Evolutionary conservation across 2,888 invertebrate species (phyloP).

Genomic region (Pteria penguin): DNA sequence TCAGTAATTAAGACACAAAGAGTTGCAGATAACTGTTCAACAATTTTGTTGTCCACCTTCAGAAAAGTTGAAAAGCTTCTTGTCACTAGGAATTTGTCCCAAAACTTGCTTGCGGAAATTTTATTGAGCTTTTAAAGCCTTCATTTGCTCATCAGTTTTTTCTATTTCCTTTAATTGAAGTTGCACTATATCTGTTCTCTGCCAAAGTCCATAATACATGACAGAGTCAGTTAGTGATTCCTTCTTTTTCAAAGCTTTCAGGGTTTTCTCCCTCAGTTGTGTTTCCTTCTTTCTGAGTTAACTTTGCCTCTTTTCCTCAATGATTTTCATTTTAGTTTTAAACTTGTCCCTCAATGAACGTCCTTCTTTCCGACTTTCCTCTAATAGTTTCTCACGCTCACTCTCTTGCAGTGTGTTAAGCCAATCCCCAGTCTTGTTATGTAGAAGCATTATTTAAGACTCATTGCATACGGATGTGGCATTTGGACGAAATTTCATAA

Average conservation of each 20-base stretch:
- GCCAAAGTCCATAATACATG: conserved; percentile 44
- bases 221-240: conserved; percentile 8
- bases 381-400: conserved; percentile 4
- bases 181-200: conserved; percentile 42
- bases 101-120: conserved; percentile 1
- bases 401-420: neutral
- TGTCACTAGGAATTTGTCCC: neutral
- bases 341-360: conserved; percentile 8
- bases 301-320: conserved; percentile 32
- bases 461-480: conserved; percentile 7
- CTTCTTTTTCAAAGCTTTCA: neutral
- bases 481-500: conserved; percentile 1
- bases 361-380: neutral
- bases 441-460: conserved; percentile 8
- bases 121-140: conserved; percentile 4
- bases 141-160: neutral
- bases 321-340: conserved; percentile 1
- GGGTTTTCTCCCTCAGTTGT: neutral
- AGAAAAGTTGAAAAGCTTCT: neutral
- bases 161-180: conserved; percentile 6
- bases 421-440: conserved; percentile 24
- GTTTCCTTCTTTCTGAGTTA: neutral
- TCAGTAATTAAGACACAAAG: neutral
- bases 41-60: neutral
- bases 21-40: conserved; percentile 4